Evolutionary conservation across 1,140 invertebrate genomes (phyloP), one percentile per base, ranked within the genome.

Genomic region (Drosophila mauritiana): DNA sequence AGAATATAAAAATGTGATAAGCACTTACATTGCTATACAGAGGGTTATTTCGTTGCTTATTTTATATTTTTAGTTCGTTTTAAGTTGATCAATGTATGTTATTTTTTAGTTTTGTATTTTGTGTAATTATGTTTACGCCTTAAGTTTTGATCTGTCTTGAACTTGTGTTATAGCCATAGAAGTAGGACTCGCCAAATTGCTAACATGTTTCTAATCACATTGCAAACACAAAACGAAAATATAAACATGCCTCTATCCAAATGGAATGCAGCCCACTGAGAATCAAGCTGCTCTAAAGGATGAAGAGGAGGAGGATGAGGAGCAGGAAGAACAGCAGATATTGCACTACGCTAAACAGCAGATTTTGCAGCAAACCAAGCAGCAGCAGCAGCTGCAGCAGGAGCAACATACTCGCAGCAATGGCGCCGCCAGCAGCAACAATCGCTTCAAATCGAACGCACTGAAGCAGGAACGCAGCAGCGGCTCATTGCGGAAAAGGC

Each of bases 251-350:
- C 55, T 42, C 54, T 55, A 49, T 55, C 40, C 57, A 43, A 22
- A 54, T 62, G 85, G 84, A 90, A 90, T 90, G 85, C 84, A 89
- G 80, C 85, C 51, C 42, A 55, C 58, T 57, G 73, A 75, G 39
- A 59, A 52, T 15, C 48, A 48, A 13, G 59, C 17, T n/a, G 10
- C 25, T 7, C n/a, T 37, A 6, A 52, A 67, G 25, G 15, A 22
- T 31, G 36, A 49, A 8, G 46, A n/a, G 46, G 42, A 64, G 22
- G 31, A 68, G 40, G 46, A 48, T 13, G 42, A 68, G 40, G 15
- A 31, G 31, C 31, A 67, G 48, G 27, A 53, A 5, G 63, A 69
- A n/a, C 34, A 54, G 4, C 53, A 67, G 22, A 25, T 42, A 45
- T 20, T 62, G 51, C 22, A 57, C 12, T 51, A 51, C 17, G 40